Evolutionary conservation across 2,888 invertebrate species (phyloP).

Genomic region (Tuta absoluta): DNA sequence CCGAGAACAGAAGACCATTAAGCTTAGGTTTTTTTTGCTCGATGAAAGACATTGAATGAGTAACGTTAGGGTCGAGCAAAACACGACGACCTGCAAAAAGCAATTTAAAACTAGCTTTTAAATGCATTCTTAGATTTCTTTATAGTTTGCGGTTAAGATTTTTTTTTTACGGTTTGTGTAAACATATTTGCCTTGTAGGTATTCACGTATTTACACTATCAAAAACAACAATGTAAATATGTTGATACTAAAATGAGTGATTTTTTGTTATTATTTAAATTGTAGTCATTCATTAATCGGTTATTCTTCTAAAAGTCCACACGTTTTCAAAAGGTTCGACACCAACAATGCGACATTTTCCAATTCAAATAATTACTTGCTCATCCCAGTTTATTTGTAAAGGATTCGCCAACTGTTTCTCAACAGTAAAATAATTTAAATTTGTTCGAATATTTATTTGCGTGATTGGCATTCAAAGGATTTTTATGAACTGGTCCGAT

Average conservation of each 20-base stretch:
- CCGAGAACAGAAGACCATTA: neutral
- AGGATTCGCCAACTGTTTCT: constrained; percentile 17
- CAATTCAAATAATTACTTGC: constrained; percentile 17
- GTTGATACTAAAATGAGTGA: neutral
- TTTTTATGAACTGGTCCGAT: neutral
- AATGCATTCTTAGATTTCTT: neutral
- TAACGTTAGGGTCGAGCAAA: neutral
- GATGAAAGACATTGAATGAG: constrained; percentile 7
- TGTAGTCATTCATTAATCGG: neutral
- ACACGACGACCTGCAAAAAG: neutral
- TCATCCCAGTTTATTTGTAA: constrained; percentile 12
- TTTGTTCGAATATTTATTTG: constrained; percentile 12
- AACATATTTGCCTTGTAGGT: too few species aligned
- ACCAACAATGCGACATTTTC: constrained; percentile 3
- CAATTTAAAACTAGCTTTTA: neutral
- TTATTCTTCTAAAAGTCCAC: neutral
- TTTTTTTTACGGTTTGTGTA: too few species aligned
- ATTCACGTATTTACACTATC: too few species aligned
- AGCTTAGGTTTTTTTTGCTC: constrained; percentile 9
- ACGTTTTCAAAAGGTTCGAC: constrained; percentile 6
- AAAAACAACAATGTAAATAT: neutral
- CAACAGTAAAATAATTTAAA: constrained; percentile 17
- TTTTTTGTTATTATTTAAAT: neutral
- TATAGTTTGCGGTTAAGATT: too few species aligned
- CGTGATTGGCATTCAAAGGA: neutral